Base-by-base conservation (phyloP, 2,113 vertebrate species). In the Leucosticte australis region DNA sequence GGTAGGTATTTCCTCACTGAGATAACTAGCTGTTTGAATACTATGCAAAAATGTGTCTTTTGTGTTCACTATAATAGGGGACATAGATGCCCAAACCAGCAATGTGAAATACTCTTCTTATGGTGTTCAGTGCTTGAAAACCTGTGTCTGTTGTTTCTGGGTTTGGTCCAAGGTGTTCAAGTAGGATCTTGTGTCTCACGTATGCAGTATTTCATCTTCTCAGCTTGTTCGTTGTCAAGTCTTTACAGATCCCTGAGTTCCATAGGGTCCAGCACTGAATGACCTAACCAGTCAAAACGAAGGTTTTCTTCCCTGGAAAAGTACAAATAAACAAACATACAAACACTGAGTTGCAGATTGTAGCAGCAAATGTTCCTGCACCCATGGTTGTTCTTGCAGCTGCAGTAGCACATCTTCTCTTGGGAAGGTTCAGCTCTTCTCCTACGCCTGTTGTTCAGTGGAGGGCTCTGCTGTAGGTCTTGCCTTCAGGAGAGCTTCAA, bases 261-360 rank as follows among this genome's bases (percentile, higher is more conserved):
- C 50, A 11, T 16, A 16, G 30, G 1, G 1, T 86, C 41, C 23
- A 10, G 7, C 0, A 0, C 24, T 49, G 31, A 63, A 49, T 27
- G 27, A 71, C 6, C 28, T 59, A 60, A 64, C 35, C 22, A 56
- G 22, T 52, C 21, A 64, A 35, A 13, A 75, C 3, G 15, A 78
- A 27, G 23, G 5, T 84, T 87, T 91, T 78, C 12, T 91, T 89
- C 20, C 7, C 8, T 65, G 23, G 39, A 78, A 59, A 69, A 68
- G 24, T 41, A 22, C 18, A 50, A 56, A 55, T 65, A 71, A 73
- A 15, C 23, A 83, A 83, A 74, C 64, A 14, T 7, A 3, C 1
- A 4, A 62, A 50, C 28, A 35, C 8, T 15, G 30, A 59, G 28
- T 63, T 86, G 21, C 18, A 59, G 55, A 11, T 15, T 46, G 13